Percentiles rank a stretch among this genome's conserved stretches.
phyloP scores from a whole-genome alignment of 2,797 vertebrate species.

The Epinephelus coioides region DNA sequence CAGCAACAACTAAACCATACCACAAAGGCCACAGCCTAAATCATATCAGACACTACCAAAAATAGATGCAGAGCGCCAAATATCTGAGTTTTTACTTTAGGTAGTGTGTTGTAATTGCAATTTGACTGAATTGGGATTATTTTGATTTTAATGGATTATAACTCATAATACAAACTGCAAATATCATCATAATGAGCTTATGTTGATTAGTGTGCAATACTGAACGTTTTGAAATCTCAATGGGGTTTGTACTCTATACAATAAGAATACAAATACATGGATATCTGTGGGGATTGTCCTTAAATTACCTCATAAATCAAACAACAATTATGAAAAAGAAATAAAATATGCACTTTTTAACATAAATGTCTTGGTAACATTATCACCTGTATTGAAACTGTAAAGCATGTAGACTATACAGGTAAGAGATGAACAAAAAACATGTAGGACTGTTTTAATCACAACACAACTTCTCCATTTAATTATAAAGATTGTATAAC shows the following conservation, averaged over 20 bases:
- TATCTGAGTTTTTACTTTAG: not conserved
- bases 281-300: not conserved
- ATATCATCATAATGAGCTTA: not conserved
- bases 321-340: not conserved
- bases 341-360: not conserved
- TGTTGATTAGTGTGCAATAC: not conserved
- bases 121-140: too few relatives aligned
- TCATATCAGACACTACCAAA: too few relatives aligned
- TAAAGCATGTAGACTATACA: not conserved
- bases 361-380: not conserved
- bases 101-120: not conserved
- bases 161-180: not conserved
- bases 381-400: not conserved
- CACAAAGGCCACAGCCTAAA: too few relatives aligned
- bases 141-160: not conserved
- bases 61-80: too few relatives aligned
- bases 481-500: not conserved
- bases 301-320: not conserved
- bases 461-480: not conserved
- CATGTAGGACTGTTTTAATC: not conserved
- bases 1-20: too few relatives aligned
- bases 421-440: not conserved
- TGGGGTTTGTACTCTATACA: not conserved
- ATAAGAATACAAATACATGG: not conserved
- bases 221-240: conserved; percentile 9